Evolutionary conservation across 2,113 vertebrate species (phyloP).

Genomic region (Barnardius zonarius): DNA sequence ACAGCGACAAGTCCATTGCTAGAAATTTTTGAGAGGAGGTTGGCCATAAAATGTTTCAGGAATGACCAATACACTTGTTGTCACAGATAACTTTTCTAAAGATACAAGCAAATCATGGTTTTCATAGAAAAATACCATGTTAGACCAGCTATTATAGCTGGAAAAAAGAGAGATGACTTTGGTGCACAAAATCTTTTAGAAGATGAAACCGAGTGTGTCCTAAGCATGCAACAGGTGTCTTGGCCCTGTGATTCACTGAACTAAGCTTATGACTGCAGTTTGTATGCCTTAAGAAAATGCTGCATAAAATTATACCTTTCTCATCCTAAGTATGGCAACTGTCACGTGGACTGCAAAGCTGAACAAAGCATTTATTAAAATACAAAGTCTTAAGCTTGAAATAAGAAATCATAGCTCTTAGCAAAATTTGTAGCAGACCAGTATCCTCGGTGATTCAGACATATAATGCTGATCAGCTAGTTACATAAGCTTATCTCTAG

Average conservation of each 20-base stretch:
- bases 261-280: background rate
- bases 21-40: background rate
- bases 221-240: background rate
- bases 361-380: background rate
- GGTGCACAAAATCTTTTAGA: background rate
- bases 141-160: background rate
- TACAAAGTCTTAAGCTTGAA: background rate
- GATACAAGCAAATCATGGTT: background rate
- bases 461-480: background rate
- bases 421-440: background rate
- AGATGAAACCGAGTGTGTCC: background rate
- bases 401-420: background rate
- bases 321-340: background rate
- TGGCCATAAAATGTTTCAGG: background rate
- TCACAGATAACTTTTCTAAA: background rate
- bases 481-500: slow-evolving; percentile 2
- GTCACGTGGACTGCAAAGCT: background rate
- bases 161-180: background rate
- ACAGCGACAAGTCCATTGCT: background rate
- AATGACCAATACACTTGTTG: background rate
- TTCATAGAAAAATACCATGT: background rate
- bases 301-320: background rate
- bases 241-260: background rate
- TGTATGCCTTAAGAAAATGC: background rate
- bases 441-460: background rate